Conservation (phyloP, 2,797 vertebrate species). For the Scarus forsteni region DNA sequence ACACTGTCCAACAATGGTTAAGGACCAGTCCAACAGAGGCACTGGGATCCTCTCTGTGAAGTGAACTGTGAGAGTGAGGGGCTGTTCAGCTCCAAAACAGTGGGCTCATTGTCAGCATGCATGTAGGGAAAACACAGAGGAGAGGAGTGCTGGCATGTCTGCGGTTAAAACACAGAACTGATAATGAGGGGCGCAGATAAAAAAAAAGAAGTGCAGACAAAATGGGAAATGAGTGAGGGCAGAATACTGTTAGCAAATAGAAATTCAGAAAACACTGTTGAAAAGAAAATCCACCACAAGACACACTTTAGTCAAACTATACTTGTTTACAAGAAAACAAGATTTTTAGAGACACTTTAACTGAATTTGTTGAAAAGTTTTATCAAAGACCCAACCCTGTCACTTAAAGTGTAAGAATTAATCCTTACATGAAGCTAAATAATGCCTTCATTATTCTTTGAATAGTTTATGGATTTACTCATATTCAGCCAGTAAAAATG, state of each 20-base stretch:
- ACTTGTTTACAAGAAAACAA: neutral
- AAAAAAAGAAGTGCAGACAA: slow-evolving; percentile 23
- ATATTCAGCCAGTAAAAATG: no score
- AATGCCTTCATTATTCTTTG: no score
- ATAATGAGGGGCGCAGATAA: slow-evolving; percentile 23
- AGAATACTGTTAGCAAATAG: slow-evolving; percentile 15
- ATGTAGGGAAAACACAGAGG: slow-evolving; percentile 44
- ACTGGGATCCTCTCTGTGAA: slow-evolving; percentile 39
- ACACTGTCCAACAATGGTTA: slow-evolving; percentile 46
- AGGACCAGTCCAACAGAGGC: slow-evolving; percentile 47
- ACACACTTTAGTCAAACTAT: neutral
- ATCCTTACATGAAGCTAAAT: neutral
- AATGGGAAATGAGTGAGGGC: slow-evolving; percentile 11
- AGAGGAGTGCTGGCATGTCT: slow-evolving; percentile 30
- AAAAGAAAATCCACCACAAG: slow-evolving; percentile 52
- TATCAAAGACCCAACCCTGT: neutral
- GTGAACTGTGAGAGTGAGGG: slow-evolving; percentile 56
- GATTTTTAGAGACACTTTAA: neutral
- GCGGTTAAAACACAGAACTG: slow-evolving; percentile 37
- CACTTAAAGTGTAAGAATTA: neutral
- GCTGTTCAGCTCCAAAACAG: slow-evolving; percentile 60
- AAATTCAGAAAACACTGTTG: slow-evolving; percentile 14
- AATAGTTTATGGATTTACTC: no score
- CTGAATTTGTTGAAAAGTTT: neutral
- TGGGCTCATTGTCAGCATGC: slow-evolving; percentile 74